Conservation (phyloP, 2,797 vertebrate genomes). For the Pteronotus mesoamericanus region DNA sequence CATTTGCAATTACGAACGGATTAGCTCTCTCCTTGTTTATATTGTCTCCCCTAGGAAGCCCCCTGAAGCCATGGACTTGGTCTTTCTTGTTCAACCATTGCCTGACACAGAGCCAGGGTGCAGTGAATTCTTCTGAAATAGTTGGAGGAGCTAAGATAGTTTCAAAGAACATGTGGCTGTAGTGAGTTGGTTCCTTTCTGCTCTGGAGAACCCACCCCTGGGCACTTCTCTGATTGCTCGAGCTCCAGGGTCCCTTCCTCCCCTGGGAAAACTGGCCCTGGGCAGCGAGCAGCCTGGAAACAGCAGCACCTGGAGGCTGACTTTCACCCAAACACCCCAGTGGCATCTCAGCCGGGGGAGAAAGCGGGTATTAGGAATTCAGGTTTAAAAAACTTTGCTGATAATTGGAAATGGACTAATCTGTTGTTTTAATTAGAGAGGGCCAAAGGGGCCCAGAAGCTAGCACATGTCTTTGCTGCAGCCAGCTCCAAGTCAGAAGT, state of each 20-base stretch:
- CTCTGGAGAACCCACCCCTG: background rate
- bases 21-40: background rate
- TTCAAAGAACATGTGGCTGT: background rate
- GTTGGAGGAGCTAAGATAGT: background rate
- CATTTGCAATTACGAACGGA: background rate
- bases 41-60: background rate
- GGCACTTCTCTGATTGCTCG: background rate
- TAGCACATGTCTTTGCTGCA: background rate
- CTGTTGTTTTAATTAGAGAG: background rate
- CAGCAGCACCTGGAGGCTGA: rapidly evolving
- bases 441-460: background rate
- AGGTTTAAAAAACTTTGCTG: background rate
- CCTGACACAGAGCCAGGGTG: background rate
- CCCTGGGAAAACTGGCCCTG: background rate
- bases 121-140: background rate
- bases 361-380: background rate
- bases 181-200: background rate
- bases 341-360: background rate
- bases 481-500: background rate
- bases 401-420: slow-evolving; percentile 39
- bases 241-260: background rate
- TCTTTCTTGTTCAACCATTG: background rate
- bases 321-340: background rate
- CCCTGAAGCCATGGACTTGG: background rate
- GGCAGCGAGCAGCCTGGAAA: background rate